phyloP scores from a whole-genome alignment of 2,113 vertebrate species.

The Brienomyrus longianalis region DNA sequence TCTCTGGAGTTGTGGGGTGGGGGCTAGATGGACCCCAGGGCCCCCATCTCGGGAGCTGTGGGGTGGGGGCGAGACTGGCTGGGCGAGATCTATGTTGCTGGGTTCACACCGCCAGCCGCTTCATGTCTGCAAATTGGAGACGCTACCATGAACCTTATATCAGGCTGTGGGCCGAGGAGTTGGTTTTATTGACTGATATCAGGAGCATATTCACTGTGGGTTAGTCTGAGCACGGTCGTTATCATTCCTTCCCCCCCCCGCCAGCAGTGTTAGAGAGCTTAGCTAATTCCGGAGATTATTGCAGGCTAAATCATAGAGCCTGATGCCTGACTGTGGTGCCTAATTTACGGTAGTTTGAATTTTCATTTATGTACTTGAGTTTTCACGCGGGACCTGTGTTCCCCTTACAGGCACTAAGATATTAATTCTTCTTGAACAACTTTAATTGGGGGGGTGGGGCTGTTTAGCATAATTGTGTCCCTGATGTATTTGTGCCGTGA shows the following conservation, averaged over 20 bases:
- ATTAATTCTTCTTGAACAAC: slow-evolving; percentile 31
- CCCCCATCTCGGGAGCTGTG: no score
- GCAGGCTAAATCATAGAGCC: background rate
- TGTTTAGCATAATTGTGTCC: slow-evolving; percentile 43
- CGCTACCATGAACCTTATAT: background rate
- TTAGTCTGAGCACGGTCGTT: background rate
- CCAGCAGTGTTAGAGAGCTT: background rate
- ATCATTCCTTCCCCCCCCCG: background rate
- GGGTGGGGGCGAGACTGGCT: no score
- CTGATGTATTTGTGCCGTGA: slow-evolving; percentile 28
- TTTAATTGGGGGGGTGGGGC: slow-evolving; percentile 15
- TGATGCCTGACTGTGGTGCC: background rate
- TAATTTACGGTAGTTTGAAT: background rate
- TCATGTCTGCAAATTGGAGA: background rate
- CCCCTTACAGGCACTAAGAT: slow-evolving; percentile 44
- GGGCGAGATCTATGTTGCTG: no score
- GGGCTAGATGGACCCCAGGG: no score
- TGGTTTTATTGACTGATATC: background rate
- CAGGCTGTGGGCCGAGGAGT: background rate
- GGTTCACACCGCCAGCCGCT: background rate
- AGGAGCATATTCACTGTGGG: background rate
- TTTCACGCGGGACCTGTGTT: slow-evolving; percentile 29
- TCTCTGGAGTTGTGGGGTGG: background rate
- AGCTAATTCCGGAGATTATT: background rate
- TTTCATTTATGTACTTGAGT: background rate